Base-by-base conservation (phyloP, 2,113 vertebrate species). In the Notothenia coriiceps region DNA sequence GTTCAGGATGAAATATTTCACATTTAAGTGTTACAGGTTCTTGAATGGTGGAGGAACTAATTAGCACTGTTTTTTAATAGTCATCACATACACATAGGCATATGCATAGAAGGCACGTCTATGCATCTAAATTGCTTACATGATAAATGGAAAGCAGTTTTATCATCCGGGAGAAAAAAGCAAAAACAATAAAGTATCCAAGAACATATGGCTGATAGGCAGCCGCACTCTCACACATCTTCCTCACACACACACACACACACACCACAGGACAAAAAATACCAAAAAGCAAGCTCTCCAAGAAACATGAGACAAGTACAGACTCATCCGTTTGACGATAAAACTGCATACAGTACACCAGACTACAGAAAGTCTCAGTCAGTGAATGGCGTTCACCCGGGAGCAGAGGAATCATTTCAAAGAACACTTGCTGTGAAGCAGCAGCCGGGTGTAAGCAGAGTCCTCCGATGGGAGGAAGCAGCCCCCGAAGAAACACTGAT, bases 1-100 rank as follows among this genome's bases (percentile, higher is more conserved):
- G 74, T 86, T 85, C 80, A 75, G 82, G 89, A 86, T 89, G 90
- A 92, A 90, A 90, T 62, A 88, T 86, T 94, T 95, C 94, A 94
- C 94, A 94, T 94, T 93, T 65, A 92, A 77, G 84, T 78, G 86
- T 91, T 88, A 71, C 59, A 80, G 78, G 86, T 94, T 93, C 74
- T 89, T 83, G 86, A 86, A 88, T 77, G 87, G 80, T 56, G 77
- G 70, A 68, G 82, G 68, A 69, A 88, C 82, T 87, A 67, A 91
- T 89, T 89, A 91, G 88, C 80, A 82, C 84, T 79, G 82, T 69
- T 56, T 8, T 79, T 80, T 64, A 71, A 77, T 74, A 84, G 80
- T 84, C 29, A 81, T 89, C 80, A 91, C 87, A 81, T 78, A 89
- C 70, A 89, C 74, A 77, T 5, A 83, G 61, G 69, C 81, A 68